A percentile compares a stretch with the other conserved stretches of the same genome.
Conservation (phyloP, 2,888 invertebrate genomes). For the Fragum fragum region DNA sequence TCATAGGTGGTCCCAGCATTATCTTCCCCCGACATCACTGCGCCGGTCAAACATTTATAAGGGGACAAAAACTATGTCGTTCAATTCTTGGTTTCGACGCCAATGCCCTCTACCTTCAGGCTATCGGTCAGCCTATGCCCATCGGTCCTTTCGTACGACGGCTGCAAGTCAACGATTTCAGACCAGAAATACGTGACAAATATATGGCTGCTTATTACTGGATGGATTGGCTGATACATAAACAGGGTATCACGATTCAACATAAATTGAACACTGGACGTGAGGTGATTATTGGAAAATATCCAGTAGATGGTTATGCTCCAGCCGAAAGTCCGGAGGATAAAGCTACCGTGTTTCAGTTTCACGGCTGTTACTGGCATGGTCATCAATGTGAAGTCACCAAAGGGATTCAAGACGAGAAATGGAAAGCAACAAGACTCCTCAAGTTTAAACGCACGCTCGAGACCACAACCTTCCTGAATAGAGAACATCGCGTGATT, state of each 20-base stretch:
- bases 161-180: slow-evolving; percentile 40
- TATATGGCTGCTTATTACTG: slow-evolving; percentile 50
- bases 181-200: slow-evolving; percentile 49
- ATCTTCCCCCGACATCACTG: slow-evolving; percentile 47
- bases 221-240: slow-evolving; percentile 50
- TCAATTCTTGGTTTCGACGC: slow-evolving; percentile 61
- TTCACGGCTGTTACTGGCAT: no score
- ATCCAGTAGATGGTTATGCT: slow-evolving; percentile 46
- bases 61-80: slow-evolving; percentile 44
- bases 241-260: slow-evolving; percentile 22
- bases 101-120: slow-evolving; percentile 59
- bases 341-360: no score
- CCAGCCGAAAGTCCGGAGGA: no score
- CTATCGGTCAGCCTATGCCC: slow-evolving; percentile 63
- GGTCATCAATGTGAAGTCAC: no score
- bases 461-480: slow-evolving; percentile 37
- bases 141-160: slow-evolving; percentile 54
- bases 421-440: no score
- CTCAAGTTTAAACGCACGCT: slow-evolving; percentile 25
- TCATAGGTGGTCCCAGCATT: slow-evolving; percentile 56
- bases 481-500: slow-evolving; percentile 34
- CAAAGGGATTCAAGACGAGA: no score
- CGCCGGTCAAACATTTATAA: slow-evolving; percentile 45
- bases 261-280: slow-evolving; percentile 35
- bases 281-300: slow-evolving; percentile 45